phyloP scores from a whole-genome alignment of 2,888 invertebrate species.

The Drosophila greeni region DNA sequence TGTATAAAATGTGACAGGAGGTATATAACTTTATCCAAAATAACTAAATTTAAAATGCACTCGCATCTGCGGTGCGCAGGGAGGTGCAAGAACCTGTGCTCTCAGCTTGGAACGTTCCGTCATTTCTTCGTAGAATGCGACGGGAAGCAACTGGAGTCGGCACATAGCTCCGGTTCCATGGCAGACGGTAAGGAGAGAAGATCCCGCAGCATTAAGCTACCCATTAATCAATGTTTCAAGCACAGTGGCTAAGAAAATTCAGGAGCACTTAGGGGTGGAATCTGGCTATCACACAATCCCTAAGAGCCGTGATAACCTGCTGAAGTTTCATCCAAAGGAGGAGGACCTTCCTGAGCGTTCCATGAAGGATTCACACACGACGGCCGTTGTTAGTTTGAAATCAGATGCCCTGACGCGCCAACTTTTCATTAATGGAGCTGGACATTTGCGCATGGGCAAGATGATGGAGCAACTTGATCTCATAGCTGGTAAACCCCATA shows the following conservation, averaged over 20 bases:
- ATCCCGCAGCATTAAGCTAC: background rate
- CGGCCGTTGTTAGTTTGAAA: slow-evolving; percentile 83
- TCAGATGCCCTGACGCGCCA: slow-evolving; percentile 81
- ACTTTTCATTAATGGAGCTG: slow-evolving; percentile 82
- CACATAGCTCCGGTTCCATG: slow-evolving; percentile 56
- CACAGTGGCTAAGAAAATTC: slow-evolving; percentile 65
- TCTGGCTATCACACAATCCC: slow-evolving; percentile 79
- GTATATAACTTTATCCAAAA: background rate
- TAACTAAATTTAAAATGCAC: slow-evolving; percentile 3
- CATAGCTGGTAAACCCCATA: slow-evolving; percentile 82
- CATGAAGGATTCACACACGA: slow-evolving; percentile 84
- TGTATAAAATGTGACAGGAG: background rate
- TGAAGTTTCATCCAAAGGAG: slow-evolving; percentile 80
- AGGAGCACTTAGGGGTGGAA: slow-evolving; percentile 68
- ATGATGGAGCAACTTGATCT: slow-evolving; percentile 88
- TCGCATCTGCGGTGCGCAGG: background rate
- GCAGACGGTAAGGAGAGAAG: slow-evolving; percentile 40
- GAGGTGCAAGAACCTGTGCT: background rate
- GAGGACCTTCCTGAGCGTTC: slow-evolving; percentile 82
- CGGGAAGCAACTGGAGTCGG: slow-evolving; percentile 24
- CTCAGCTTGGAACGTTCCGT: background rate
- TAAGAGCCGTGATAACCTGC: slow-evolving; percentile 79
- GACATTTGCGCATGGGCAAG: slow-evolving; percentile 84
- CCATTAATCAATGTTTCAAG: background rate
- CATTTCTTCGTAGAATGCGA: slow-evolving; percentile 16